Conservation (phyloP, 2,888 invertebrate genomes). For the Unio delphinus region DNA sequence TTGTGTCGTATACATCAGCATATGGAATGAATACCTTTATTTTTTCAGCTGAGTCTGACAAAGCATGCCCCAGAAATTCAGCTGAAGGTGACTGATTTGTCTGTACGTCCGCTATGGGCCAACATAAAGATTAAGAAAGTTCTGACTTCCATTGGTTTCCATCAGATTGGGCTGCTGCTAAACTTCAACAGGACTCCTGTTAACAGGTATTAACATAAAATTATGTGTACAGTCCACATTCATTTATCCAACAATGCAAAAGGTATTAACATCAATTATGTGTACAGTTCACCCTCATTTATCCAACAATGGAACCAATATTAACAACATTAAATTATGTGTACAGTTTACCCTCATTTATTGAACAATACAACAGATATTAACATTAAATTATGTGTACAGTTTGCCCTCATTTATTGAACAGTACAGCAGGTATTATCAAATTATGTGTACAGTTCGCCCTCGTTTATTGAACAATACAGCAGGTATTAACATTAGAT, state of each 20-base stretch:
- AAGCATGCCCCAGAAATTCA: conserved; percentile 68
- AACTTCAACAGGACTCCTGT: conserved; percentile 59
- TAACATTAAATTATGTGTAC: no score
- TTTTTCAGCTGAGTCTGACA: conserved; percentile 62
- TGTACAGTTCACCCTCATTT: not conserved
- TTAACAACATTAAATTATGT: no score
- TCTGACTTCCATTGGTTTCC: conserved; percentile 58
- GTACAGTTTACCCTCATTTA: not conserved
- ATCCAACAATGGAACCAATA: no score
- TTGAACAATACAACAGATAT: no score
- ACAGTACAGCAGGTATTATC: conserved; percentile 45
- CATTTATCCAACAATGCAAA: conserved; percentile 15
- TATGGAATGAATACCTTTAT: not conserved
- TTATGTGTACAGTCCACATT: not conserved
- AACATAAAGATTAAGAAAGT: conserved; percentile 52
- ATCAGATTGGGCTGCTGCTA: conserved; percentile 65
- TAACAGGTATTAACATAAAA: conserved; percentile 46
- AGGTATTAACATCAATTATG: conserved; percentile 39
- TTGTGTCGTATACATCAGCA: not conserved
- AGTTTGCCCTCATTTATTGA: not conserved
- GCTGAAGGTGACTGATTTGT: conserved; percentile 65
- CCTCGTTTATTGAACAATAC: no score
- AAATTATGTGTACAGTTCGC: not conserved
- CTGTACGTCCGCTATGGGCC: conserved; percentile 64
- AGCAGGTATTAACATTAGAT: conserved; percentile 45